Conservation (phyloP, 2,888 invertebrate species). For the Apamea anceps region DNA sequence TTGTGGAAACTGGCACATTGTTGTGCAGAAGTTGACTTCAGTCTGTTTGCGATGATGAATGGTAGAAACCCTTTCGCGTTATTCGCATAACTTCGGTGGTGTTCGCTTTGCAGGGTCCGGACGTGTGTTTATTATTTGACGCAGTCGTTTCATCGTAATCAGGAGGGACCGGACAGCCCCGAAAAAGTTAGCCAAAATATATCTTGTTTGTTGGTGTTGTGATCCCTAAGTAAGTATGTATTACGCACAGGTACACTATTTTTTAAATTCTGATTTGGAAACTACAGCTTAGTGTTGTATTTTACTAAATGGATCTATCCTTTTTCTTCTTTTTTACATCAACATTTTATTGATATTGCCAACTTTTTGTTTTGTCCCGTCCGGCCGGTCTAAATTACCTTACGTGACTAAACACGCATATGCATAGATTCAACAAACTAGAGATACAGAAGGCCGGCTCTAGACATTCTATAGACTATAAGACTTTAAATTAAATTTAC, state of each 20-base stretch:
- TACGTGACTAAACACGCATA: constrained; percentile 10
- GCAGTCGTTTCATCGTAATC: constrained; percentile 33
- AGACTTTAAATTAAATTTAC: too few relatives aligned
- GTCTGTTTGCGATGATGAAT: constrained; percentile 65
- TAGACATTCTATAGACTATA: too few relatives aligned
- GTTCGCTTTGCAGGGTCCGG: constrained; percentile 25
- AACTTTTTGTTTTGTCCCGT: too few relatives aligned
- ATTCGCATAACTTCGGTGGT: constrained; percentile 44
- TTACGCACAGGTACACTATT: neutral
- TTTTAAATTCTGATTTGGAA: neutral
- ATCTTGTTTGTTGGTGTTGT: constrained; percentile 14
- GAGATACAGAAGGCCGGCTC: neutral
- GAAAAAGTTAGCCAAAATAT: constrained; percentile 38
- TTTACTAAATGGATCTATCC: neutral
- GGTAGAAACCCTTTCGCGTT: constrained; percentile 56
- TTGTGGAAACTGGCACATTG: constrained; percentile 64
- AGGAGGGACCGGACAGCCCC: constrained; percentile 17
- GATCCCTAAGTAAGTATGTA: neutral
- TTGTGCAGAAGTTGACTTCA: constrained; percentile 63
- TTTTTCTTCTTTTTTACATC: neutral
- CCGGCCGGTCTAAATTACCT: constrained; percentile 18
- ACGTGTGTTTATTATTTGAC: constrained; percentile 50
- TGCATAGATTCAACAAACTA: neutral
- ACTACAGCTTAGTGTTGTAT: neutral
- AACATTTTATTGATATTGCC: neutral